These are phyloP conservation scores for Poecilia wingei DNA, from an alignment of 2,797 vertebrate genomes.

Conservation along the genomic window DNA sequence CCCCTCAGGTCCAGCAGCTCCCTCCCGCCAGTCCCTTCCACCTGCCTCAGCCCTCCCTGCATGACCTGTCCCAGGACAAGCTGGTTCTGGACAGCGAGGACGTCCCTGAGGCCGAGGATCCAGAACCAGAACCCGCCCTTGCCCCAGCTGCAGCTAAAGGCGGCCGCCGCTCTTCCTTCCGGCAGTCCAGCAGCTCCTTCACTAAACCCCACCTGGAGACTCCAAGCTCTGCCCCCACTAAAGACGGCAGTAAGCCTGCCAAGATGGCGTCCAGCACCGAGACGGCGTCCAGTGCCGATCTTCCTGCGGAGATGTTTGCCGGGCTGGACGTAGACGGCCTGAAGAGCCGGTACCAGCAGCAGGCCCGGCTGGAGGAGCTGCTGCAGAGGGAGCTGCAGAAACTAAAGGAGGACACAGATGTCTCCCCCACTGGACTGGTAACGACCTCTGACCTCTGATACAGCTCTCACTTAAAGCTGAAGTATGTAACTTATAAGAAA, in stretches of 20 bases:
- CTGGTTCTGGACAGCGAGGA: constrained; percentile 89
- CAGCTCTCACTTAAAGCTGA: background rate
- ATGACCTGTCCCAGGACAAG: constrained; percentile 97
- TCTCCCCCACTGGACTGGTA: constrained; percentile 80
- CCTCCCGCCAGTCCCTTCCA: constrained; percentile 74
- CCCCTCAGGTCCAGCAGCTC: constrained; percentile 68
- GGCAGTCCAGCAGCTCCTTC: constrained; percentile 88
- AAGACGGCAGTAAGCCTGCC: constrained; percentile 68
- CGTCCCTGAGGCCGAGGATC: constrained; percentile 82
- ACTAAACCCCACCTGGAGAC: constrained; percentile 95
- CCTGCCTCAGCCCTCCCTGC: constrained; percentile 92
- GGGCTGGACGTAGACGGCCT: constrained; percentile 89
- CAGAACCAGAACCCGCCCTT: constrained; percentile 53
- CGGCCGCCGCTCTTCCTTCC: constrained; percentile 86
- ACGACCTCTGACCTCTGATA: background rate
- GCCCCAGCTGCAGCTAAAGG: constrained; percentile 10
- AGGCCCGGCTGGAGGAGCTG: constrained; percentile 82
- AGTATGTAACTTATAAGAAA: too few species aligned
- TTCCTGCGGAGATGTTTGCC: constrained; percentile 82
- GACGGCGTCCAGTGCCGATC: constrained; percentile 45
- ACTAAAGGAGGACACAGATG: constrained; percentile 51
- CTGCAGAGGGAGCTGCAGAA: constrained; percentile 78
- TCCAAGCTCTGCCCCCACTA: constrained; percentile 75
- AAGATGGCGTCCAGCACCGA: constrained; percentile 34
- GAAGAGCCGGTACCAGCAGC: constrained; percentile 81